Percentiles rank a stretch among this genome's conserved stretches.
Evolutionary conservation across 2,113 vertebrate species (phyloP).

Genomic region (Stegastes partitus): DNA sequence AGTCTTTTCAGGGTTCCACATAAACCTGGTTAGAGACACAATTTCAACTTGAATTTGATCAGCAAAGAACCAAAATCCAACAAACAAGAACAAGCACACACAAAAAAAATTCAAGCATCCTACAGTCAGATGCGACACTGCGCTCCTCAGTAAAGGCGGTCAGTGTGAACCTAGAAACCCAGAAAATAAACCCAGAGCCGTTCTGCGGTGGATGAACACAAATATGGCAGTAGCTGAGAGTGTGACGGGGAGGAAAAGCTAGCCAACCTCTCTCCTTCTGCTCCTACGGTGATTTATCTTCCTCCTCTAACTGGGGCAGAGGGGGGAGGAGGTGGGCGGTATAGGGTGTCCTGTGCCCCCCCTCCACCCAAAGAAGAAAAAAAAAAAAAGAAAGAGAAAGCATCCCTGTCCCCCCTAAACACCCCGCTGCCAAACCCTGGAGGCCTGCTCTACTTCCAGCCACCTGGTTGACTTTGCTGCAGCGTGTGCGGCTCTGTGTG

Average conservation of each 20-base stretch:
- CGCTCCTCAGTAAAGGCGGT: not conserved
- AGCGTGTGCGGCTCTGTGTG: conserved; percentile 19
- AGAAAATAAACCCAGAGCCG: conserved; percentile 30
- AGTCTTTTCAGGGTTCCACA: not conserved
- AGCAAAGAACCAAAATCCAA: not conserved
- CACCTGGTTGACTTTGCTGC: conserved; percentile 79
- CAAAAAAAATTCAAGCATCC: not conserved
- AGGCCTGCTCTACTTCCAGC: conserved; percentile 79
- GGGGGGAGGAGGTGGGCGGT: conserved; percentile 34
- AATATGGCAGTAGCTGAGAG: conserved; percentile 41
- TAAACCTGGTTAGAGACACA: not conserved
- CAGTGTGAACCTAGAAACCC: conserved; percentile 37
- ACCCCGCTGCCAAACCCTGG: conserved; percentile 67
- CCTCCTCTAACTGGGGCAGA: conserved; percentile 74
- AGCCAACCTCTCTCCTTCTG: conserved; percentile 57
- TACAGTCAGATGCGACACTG: not conserved
- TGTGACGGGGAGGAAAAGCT: conserved; percentile 40
- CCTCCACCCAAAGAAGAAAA: not conserved
- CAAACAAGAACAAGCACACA: not conserved
- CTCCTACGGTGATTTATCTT: conserved; percentile 67
- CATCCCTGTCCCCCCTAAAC: conserved; percentile 13
- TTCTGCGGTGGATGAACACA: conserved; percentile 33
- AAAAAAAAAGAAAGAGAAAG: conserved; percentile 19
- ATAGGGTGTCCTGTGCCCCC: conserved; percentile 62
- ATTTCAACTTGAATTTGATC: too few relatives aligned